Base-by-base conservation (phyloP, 1,140 invertebrate species). In the Dendrolimus punctatus region DNA sequence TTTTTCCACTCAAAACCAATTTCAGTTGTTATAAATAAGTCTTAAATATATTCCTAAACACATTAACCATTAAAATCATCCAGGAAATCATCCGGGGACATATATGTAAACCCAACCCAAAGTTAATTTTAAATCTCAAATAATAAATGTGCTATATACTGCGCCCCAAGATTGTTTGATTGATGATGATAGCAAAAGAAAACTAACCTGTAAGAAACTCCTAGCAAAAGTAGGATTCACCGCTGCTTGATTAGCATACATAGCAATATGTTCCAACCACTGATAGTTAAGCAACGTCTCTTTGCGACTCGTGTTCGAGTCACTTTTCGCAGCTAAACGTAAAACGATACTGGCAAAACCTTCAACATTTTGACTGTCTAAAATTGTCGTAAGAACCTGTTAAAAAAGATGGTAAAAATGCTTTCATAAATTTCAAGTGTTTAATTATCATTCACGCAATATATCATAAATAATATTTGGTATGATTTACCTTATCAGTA, bases 281-380 rank as follows among this genome's bases (percentile, higher is more conserved):
- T 85, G 81, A 52, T 85, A 85, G 46, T 70, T 64, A 0, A 73
- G 53, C 6, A 83, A 48, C 44, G 56, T 55, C 51, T 80, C 65
- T 43, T 83, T 72, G 23, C 67, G 59, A 9, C 53, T 73, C 71
- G 76, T 72, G 46, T 58, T 23, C 10, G 38, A 23, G n/a, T 64
- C 70, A 56, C 67, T 73, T 47, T 71, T 75, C 10, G 59, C 51
- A 45, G 66, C 68, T 46, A 85, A 58, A 8, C 64, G 49, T 51
- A 85, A 61, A 44, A 85, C 63, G 39, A 85, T 85, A 53, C 60
- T 80, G 38, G 79, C 80, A 58, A 83, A 80, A 37, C 82, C 82
- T 69, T 85, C 80, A 4, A 85, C 59, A 60, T 72, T 83, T 62
- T 82, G 66, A 49, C 83, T 85, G 50, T 78, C 73, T 23, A 85